Conservation (phyloP, 2,888 invertebrate genomes). For the Sphecodes monilicornis region DNA sequence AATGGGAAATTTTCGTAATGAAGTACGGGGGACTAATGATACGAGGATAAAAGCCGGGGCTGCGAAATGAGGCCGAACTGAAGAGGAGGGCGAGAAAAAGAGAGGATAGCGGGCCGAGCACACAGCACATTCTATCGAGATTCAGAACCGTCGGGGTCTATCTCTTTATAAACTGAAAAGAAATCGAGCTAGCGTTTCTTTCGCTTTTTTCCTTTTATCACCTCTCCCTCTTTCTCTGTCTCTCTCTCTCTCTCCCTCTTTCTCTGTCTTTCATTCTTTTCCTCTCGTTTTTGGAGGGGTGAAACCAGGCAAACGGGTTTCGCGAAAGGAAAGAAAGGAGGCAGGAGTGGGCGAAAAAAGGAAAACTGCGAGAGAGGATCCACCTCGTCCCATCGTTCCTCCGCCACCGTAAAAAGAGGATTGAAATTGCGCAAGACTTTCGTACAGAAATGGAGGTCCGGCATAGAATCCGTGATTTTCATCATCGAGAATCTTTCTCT, state of each 20-base stretch:
- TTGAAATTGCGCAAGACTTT: slow-evolving; percentile 62
- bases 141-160: slow-evolving; percentile 53
- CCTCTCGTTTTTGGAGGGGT: slow-evolving; percentile 34
- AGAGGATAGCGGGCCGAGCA: slow-evolving; percentile 31
- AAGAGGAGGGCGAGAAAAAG: slow-evolving; percentile 36
- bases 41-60: slow-evolving; percentile 55
- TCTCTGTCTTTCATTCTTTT: background rate
- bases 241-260: background rate
- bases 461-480: slow-evolving; percentile 60
- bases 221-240: background rate
- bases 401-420: slow-evolving; percentile 50
- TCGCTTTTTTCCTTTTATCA: slow-evolving; percentile 5
- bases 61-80: slow-evolving; percentile 55
- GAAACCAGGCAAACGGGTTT: slow-evolving; percentile 44
- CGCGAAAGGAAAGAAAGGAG: background rate
- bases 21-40: slow-evolving; percentile 56
- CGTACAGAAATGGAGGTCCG: slow-evolving; percentile 60
- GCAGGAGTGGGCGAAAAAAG: slow-evolving; percentile 4
- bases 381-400: slow-evolving; percentile 2
- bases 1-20: slow-evolving; percentile 58
- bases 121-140: slow-evolving; percentile 56
- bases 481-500: slow-evolving; percentile 47
- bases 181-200: slow-evolving; percentile 58
- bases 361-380: slow-evolving; percentile 32
- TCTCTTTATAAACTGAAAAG: slow-evolving; percentile 60